Evolutionary conservation across 64 coral and sea anemone genomes (phyloP), one percentile per base, ranked within the genome.

Genomic region (Cladopsammia gracilis): DNA sequence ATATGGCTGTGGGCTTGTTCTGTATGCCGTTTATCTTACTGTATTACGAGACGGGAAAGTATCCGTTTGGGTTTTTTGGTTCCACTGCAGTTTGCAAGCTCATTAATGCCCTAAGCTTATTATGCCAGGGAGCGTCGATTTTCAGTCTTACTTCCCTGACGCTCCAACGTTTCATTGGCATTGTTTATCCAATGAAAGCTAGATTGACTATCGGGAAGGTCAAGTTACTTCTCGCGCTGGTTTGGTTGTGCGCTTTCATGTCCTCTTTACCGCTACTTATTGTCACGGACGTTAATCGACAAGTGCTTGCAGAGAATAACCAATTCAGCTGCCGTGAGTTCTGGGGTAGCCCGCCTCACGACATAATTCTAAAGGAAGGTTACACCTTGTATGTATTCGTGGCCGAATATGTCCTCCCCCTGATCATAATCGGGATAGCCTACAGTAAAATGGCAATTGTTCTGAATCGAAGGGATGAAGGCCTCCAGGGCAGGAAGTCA

Each of bases 181-280:
- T 98, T 91, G 96, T 98, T 61, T 98, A 98, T 62, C 92, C 96
- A 82, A 62, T 98, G 92, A 98, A 94, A 83, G 82, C 96, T 24
- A 86, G 88, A 83, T 68, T 98, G 87, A 98, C 96, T 82, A 81
- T 94, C 4, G 57, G 58, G 47, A 90, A 90, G 96, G 96, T 98
- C 82, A 98, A 94, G 87, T 70, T 98, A 15, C 83, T 98, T 60
- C 82, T 98, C 7, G 70, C 85, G 1, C 64, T 98, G 25, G 88
- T 98, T 64, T 98, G 96, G 96, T 59, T 98, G 3, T 76, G 90
- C n/a, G 88, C 96, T 20, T 91, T 98, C 71, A 11, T 98, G 19
- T 90, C 93, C 16, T 81, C 92, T 71, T 73, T 98, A 11, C 96
- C 96, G 13, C 73, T 45, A 26, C 81, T 86, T 10, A 87, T 98